Conservation (phyloP, 2,113 vertebrate genomes). For the Cnemophilus loriae region DNA sequence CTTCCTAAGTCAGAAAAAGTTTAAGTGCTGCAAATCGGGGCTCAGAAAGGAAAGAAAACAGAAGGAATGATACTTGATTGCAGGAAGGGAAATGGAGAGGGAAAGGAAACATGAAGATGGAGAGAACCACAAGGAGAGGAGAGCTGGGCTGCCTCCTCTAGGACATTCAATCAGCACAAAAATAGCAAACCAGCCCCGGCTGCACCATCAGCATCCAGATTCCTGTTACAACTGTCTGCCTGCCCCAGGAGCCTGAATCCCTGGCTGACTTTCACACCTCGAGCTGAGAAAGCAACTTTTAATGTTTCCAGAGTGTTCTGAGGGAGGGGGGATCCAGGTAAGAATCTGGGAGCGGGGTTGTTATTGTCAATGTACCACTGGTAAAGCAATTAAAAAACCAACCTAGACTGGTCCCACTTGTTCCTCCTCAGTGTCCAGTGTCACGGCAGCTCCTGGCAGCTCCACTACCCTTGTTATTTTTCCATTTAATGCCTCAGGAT, state of each 20-base stretch:
- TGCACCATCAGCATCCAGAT: constrained; percentile 11
- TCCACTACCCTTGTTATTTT: not conserved
- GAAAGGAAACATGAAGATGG: not conserved
- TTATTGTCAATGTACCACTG: not conserved
- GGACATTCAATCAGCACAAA: not conserved
- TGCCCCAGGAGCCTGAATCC: not conserved
- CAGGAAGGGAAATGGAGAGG: not conserved
- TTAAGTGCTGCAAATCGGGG: not conserved
- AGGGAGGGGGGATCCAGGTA: not conserved
- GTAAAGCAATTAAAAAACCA: not conserved
- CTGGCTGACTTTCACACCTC: not conserved
- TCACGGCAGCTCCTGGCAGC: not conserved
- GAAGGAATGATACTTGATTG: not conserved
- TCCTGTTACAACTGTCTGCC: not conserved
- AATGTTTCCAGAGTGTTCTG: not conserved
- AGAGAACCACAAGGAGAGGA: not conserved
- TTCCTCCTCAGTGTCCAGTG: not conserved
- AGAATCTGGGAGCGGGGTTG: not conserved
- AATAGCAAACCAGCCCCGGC: not conserved
- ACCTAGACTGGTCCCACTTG: not conserved
- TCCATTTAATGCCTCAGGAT: not conserved
- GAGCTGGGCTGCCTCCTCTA: not conserved
- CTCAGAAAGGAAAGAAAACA: not conserved
- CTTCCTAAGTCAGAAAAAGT: not conserved
- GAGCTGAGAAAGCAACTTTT: not conserved